Conservation (phyloP, 2,797 vertebrate genomes). For the Notolepis coatsorum region DNA sequence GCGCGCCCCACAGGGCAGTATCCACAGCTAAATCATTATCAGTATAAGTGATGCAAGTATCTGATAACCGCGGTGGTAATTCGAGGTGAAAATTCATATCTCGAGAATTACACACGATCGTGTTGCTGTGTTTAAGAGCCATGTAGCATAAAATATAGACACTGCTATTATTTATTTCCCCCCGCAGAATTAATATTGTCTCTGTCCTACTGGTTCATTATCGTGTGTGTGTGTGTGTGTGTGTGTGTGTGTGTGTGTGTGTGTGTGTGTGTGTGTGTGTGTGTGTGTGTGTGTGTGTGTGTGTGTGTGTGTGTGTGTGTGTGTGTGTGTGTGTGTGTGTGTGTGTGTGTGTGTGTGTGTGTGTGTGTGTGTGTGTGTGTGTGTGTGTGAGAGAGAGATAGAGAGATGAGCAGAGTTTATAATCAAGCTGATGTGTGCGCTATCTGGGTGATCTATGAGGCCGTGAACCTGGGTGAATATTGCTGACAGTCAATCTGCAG, state of each 20-base stretch:
- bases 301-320: conserved; percentile 9
- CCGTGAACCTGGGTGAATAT: conserved; percentile 54
- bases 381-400: too few relatives aligned
- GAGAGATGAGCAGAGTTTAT: conserved; percentile 24
- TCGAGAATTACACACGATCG: conserved; percentile 25
- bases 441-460: conserved; percentile 50
- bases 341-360: conserved; percentile 1
- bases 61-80: conserved; percentile 42
- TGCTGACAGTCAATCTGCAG: conserved; percentile 32
- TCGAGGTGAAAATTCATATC: conserved; percentile 37
- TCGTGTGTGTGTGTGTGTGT: conserved; percentile 17
- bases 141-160: conserved; percentile 19
- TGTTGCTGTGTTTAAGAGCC: conserved; percentile 24
- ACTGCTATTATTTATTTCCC: not conserved
- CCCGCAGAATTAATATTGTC: not conserved
- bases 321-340: not conserved
- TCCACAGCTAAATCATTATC: conserved; percentile 62
- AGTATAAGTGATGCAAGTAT: conserved; percentile 42
- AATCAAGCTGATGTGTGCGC: conserved; percentile 54
- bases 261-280: not conserved
- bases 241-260: conserved; percentile 22
- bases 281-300: not conserved
- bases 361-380: not conserved
- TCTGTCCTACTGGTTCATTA: not conserved
- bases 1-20: conserved; percentile 52